Percentiles rank a stretch among this genome's conserved stretches.
Evolutionary conservation across 2,113 vertebrate species (phyloP).

Genomic region (Neodontobutis hainanensis): DNA sequence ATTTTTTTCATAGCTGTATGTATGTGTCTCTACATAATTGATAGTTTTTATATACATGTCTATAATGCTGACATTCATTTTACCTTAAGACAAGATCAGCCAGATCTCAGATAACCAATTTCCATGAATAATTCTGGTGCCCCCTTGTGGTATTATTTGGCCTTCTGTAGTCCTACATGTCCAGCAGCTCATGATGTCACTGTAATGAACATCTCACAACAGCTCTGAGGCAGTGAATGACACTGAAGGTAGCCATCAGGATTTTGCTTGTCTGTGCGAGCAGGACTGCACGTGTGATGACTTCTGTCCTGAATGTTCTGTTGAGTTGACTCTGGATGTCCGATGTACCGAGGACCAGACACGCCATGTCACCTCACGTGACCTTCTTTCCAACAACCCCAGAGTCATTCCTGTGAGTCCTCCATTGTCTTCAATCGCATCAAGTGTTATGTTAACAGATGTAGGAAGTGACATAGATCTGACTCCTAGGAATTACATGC

Average conservation of each 20-base stretch:
- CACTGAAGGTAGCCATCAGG: not conserved
- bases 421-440: rapidly evolving
- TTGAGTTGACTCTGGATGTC: slow-evolving; percentile 94
- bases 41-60: too few relatives aligned
- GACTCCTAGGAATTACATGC: too few relatives aligned
- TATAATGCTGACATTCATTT: too few relatives aligned
- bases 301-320: slow-evolving; percentile 95
- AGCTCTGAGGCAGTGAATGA: not conserved
- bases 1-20: too few relatives aligned
- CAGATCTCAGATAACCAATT: too few relatives aligned
- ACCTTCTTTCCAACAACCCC: slow-evolving; percentile 95
- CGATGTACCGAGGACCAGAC: slow-evolving; percentile 97
- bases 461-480: too few relatives aligned
- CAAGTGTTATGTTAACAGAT: not conserved
- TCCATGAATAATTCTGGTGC: too few relatives aligned
- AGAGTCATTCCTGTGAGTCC: slow-evolving; percentile 92
- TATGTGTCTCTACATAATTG: too few relatives aligned
- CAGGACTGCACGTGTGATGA: slow-evolving; percentile 97
- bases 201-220: not conserved
- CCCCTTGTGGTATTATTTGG: too few relatives aligned
- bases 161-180: too few relatives aligned
- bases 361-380: slow-evolving; percentile 91
- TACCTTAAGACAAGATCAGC: too few relatives aligned
- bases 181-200: too few relatives aligned
- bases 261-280: not conserved